Evolutionary conservation across 1,140 invertebrate genomes (phyloP).

Genomic region (Drosophila sp.): DNA sequence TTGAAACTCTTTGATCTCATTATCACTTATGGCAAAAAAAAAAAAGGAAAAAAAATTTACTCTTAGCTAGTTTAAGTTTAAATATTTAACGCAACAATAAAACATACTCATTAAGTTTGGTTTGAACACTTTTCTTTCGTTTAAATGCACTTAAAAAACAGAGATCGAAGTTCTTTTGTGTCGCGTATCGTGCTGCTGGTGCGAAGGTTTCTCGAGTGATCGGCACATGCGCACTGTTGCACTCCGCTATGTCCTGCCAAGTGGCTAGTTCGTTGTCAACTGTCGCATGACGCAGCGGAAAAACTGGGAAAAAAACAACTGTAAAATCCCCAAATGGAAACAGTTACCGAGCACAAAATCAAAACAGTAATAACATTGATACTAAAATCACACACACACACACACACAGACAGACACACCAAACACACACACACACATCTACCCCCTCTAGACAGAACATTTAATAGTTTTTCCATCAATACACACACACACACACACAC

Average conservation of each 20-base stretch:
- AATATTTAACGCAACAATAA: background rate
- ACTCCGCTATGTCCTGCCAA: constrained; percentile 72
- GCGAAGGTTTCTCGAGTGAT: constrained; percentile 24
- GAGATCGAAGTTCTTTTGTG: background rate
- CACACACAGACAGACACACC: constrained; percentile 28
- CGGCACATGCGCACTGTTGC: constrained; percentile 70
- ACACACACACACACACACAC: constrained; percentile 39
- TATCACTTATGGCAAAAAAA: background rate
- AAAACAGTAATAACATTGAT: constrained; percentile 80
- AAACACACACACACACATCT: constrained; percentile 35
- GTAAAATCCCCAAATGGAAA: constrained; percentile 55
- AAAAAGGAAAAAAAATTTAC: background rate
- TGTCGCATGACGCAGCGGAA: constrained; percentile 81
- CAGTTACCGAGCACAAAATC: constrained; percentile 71
- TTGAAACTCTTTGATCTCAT: background rate
- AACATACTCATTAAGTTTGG: constrained; percentile 3
- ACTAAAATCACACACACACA: constrained; percentile 71
- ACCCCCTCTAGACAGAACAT: constrained; percentile 47
- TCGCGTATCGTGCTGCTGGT: background rate
- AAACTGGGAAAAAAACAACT: constrained; percentile 60
- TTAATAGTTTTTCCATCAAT: constrained; percentile 70
- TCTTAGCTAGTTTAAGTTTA: background rate
- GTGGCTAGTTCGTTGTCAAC: constrained; percentile 78
- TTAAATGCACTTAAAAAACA: background rate
- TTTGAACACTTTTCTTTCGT: background rate